Conservation (phyloP, 2,113 vertebrate genomes). For the Corydoras sp. region DNA sequence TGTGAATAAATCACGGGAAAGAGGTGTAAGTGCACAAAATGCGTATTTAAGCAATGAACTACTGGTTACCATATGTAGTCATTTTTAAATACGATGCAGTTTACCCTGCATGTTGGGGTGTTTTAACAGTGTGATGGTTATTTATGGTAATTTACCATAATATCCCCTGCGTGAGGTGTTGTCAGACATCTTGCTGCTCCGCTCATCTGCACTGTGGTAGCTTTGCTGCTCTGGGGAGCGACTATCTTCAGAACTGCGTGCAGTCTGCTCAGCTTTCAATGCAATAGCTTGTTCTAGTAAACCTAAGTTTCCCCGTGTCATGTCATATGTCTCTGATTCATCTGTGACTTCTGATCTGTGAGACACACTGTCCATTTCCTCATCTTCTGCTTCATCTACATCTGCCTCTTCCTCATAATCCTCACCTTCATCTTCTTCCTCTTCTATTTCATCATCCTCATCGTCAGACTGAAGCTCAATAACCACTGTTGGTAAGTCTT, state of each 20-base stretch:
- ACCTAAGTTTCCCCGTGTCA: conserved; percentile 92
- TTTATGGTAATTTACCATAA: conserved; percentile 65
- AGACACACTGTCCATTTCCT: conserved; percentile 74
- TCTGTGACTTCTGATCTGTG: conserved; percentile 82
- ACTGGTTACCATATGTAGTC: too few relatives aligned
- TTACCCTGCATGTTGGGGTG: too few relatives aligned
- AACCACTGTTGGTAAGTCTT: conserved; percentile 67
- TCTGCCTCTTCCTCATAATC: conserved; percentile 62
- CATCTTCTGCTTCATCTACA: conserved; percentile 66
- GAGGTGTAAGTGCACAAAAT: too few relatives aligned
- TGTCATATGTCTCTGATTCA: conserved; percentile 89
- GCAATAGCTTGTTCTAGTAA: conserved; percentile 96
- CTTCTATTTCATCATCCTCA: conserved; percentile 57
- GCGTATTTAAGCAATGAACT: too few relatives aligned
- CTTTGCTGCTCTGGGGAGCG: conserved; percentile 65
- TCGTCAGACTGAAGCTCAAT: conserved; percentile 71
- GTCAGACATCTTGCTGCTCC: conserved; percentile 67
- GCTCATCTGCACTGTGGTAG: conserved; percentile 65
- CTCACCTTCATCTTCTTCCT: conserved; percentile 49
- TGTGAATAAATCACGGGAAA: too few relatives aligned
- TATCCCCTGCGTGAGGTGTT: conserved; percentile 61
- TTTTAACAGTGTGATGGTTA: too few relatives aligned
- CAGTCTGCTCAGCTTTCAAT: conserved; percentile 88
- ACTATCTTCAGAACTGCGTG: conserved; percentile 67
- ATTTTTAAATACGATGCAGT: too few relatives aligned